Evolutionary conservation across 2,888 invertebrate genomes (phyloP).

Genomic region (Formica aserva): DNA sequence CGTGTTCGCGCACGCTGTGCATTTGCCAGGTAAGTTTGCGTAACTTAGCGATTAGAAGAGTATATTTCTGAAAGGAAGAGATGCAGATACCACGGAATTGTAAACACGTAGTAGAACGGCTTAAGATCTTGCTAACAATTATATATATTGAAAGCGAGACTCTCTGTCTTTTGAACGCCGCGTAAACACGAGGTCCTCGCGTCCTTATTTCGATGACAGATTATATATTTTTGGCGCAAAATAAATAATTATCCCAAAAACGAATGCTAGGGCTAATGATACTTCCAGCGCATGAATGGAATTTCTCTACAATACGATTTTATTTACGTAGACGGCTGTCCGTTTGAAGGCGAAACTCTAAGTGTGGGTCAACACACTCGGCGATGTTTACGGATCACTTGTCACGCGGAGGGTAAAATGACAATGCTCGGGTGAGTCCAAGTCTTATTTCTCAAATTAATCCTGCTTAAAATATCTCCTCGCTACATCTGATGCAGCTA

Average conservation of each 20-base stretch:
- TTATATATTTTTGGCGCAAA: too few species aligned
- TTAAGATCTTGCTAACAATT: background rate
- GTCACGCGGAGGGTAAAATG: background rate
- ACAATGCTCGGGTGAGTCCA: slow-evolving; percentile 50
- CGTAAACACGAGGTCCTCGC: too few species aligned
- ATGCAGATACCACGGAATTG: background rate
- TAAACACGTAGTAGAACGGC: background rate
- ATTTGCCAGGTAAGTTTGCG: slow-evolving; percentile 56
- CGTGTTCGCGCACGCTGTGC: background rate
- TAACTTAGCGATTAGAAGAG: background rate
- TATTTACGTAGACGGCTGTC: slow-evolving; percentile 25
- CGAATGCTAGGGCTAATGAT: background rate
- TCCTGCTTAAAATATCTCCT: background rate
- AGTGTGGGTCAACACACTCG: background rate
- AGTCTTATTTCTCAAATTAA: background rate
- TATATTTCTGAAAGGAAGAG: background rate
- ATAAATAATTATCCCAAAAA: background rate
- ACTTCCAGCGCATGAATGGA: background rate
- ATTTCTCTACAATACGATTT: background rate
- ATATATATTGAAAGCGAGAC: background rate
- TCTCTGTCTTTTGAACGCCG: too few species aligned
- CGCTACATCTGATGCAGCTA: background rate
- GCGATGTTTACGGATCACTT: slow-evolving; percentile 1
- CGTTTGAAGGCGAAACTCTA: background rate
- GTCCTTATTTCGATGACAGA: too few species aligned